Conservation (phyloP, 2,113 vertebrate species). For the Anser brachyrhynchus region DNA sequence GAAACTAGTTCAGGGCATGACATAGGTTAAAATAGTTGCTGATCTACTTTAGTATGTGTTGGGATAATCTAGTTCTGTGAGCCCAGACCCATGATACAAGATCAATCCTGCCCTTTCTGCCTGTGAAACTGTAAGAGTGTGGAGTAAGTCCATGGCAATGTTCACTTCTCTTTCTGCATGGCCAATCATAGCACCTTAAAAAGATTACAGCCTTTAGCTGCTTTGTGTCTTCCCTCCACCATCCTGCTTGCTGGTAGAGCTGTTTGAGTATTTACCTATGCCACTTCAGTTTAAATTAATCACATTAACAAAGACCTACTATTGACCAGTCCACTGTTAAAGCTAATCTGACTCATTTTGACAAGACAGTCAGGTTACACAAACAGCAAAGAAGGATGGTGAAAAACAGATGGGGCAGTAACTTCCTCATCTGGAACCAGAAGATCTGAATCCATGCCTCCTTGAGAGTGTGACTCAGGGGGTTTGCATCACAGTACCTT, state of each 20-base stretch:
- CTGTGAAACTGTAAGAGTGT: not conserved
- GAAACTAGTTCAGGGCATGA: not conserved
- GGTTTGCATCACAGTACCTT: not conserved
- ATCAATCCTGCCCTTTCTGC: not conserved
- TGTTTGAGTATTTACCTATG: not conserved
- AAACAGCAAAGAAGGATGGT: constrained; percentile 4
- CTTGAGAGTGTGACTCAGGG: constrained; percentile 10
- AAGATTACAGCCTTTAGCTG: not conserved
- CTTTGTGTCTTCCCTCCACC: not conserved
- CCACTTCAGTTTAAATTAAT: not conserved
- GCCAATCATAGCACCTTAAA: not conserved
- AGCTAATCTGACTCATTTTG: constrained; percentile 10
- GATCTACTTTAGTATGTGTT: not conserved
- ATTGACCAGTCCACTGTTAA: not conserved
- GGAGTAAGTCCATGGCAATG: not conserved
- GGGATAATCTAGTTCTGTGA: not conserved
- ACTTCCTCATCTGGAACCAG: constrained; percentile 13
- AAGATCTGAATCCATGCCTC: constrained; percentile 18
- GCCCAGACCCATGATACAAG: not conserved
- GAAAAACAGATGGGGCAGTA: constrained; percentile 39
- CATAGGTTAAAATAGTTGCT: not conserved
- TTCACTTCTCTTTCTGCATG: constrained; percentile 3
- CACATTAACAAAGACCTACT: not conserved
- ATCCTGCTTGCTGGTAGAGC: rapidly evolving
- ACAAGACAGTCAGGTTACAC: not conserved